Percentiles rank a stretch among this genome's conserved stretches.
phyloP scores from a whole-genome alignment of 2,113 vertebrate genomes.

The Uria lomvia region DNA sequence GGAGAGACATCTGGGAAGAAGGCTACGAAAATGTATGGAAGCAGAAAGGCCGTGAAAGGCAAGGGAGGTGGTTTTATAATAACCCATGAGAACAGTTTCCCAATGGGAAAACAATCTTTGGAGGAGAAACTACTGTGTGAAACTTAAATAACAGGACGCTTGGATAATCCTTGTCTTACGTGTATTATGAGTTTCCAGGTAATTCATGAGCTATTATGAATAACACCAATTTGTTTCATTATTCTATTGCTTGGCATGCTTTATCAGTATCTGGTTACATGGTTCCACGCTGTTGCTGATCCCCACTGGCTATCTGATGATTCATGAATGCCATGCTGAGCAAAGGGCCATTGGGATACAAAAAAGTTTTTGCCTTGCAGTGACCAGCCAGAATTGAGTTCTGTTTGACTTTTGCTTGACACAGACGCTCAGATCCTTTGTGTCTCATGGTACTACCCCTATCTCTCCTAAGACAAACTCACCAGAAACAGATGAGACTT shows the following conservation, averaged over 20 bases:
- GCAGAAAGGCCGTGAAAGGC: not conserved
- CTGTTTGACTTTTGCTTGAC: not conserved
- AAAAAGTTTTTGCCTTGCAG: not conserved
- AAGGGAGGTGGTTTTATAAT: not conserved
- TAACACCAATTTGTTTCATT: not conserved
- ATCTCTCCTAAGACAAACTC: not conserved
- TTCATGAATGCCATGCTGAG: fast-evolving
- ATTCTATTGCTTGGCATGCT: not conserved
- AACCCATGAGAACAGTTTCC: not conserved
- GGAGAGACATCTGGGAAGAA: not conserved
- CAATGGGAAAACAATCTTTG: not conserved
- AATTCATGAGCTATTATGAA: not conserved
- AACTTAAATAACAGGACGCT: not conserved
- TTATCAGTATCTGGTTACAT: not conserved
- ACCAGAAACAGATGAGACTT: not conserved
- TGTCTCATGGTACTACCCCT: not conserved
- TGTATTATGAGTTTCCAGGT: not conserved
- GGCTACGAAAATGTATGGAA: not conserved
- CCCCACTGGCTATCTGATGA: not conserved
- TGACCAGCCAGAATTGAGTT: not conserved
- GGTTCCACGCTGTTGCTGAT: not conserved
- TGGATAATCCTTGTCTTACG: not conserved
- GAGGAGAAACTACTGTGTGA: not conserved
- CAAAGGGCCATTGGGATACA: not conserved
- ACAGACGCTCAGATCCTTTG: not conserved